These are phyloP conservation scores for Sylvilagus floridanus DNA, from an alignment of 2,797 vertebrate genomes.

Conservation along the genomic window DNA sequence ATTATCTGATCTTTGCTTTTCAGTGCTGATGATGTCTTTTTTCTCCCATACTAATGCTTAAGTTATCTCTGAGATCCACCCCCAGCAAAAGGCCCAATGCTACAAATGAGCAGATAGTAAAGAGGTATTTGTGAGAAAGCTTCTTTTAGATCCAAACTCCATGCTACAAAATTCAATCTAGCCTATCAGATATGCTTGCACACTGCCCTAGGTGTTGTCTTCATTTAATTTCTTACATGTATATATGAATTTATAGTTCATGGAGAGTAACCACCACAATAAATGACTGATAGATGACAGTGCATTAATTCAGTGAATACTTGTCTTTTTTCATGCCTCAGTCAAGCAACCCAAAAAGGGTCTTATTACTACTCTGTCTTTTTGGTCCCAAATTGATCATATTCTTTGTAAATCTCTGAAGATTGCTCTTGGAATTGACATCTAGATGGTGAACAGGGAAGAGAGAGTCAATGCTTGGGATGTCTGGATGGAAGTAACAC, in stretches of 20 bases:
- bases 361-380: neutral
- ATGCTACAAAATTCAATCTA: neutral
- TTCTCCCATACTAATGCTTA: neutral
- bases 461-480: neutral
- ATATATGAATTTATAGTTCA: neutral
- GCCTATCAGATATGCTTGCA: neutral
- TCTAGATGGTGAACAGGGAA: neutral
- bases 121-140: neutral
- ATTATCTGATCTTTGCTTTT: neutral
- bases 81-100: neutral
- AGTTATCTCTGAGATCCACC: neutral
- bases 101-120: neutral
- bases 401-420: neutral
- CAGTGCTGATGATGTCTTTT: neutral
- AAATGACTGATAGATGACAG: neutral
- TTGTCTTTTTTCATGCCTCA: neutral
- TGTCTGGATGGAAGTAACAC: neutral
- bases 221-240: conserved; percentile 15
- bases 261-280: neutral
- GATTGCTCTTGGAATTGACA: neutral
- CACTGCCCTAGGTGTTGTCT: neutral
- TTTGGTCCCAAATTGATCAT: neutral
- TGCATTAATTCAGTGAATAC: neutral
- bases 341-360: neutral
- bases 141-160: neutral